These are phyloP conservation scores for Aleiodes testaceus DNA, from an alignment of 2,888 invertebrate genomes.

Conservation along the genomic window DNA sequence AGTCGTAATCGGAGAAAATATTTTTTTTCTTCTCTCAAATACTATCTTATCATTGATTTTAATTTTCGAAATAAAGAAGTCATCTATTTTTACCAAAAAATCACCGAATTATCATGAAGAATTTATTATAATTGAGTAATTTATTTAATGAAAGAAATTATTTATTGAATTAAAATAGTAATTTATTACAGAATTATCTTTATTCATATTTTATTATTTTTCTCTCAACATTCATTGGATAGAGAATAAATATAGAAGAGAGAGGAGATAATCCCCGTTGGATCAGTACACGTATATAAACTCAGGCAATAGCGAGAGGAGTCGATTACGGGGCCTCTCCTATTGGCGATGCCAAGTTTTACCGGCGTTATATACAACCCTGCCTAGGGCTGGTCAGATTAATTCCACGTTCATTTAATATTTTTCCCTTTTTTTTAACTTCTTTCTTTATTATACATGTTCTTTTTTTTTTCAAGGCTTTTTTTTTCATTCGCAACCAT, in stretches of 20 bases:
- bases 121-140: too few species aligned
- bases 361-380: conserved; percentile 40
- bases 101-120: too few species aligned
- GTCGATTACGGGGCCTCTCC: conserved; percentile 35
- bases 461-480: neutral
- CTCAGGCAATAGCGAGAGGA: conserved; percentile 26
- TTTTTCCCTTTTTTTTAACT: conserved; percentile 33
- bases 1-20: too few species aligned
- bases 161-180: too few species aligned
- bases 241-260: conserved; percentile 14
- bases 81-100: too few species aligned
- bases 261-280: conserved; percentile 33
- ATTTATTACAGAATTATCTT: too few species aligned
- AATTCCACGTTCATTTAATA: conserved; percentile 43
- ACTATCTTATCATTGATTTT: too few species aligned
- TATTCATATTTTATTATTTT: neutral
- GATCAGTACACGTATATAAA: conserved; percentile 29
- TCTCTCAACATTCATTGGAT: neutral
- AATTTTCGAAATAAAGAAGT: too few species aligned
- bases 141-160: too few species aligned
- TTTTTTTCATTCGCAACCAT: conserved; percentile 1
- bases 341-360: neutral
- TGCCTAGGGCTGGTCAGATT: conserved; percentile 31
- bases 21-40: too few species aligned
- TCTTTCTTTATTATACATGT: conserved; percentile 19